Evolutionary conservation across 2,888 invertebrate genomes (phyloP), one percentile per base, ranked within the genome.

Genomic region (Aleiodes alternator): DNA sequence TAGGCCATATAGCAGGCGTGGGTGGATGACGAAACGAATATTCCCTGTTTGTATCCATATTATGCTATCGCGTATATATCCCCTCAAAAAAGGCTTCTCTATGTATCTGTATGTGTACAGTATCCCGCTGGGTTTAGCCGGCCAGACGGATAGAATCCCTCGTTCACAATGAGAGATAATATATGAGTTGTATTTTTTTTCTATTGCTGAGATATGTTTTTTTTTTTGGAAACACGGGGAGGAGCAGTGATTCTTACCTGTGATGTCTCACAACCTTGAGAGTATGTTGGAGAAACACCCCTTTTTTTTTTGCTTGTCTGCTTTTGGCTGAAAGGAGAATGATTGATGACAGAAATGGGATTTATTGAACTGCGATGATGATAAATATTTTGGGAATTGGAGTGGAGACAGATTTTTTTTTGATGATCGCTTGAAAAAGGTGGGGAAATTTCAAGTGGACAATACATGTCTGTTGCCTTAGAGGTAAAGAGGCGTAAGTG

Each of bases 131-230:
- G 57, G 64, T 64, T 64, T 53, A 61, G 48, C 61, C 64, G 50
- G 31, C 72, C 72, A 61, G 64, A 72, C 51, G 51, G 34, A 31
- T 50, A 64, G 51, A 64, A 69, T 57, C 38, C 53, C 31, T 12
- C 29, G 38, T 66, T 66, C 73, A 75, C 77, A 80, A 81, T 80
- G 76, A 76, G 77, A 79, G 76, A 79, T 81, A 80, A 80, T 75
- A 78, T 75, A 78, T 72, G 80, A 76, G 79, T 53, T 56, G 23
- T 50, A 78, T 75, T 75, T 75, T 75, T 23, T 76, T 78, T 79
- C 73, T 78, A 79, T 81, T 77, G 74, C 51, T 69, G 61, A 70
- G 76, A 78, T 76, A 79, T 78, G n/a, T 61, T 72, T 34, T 12
- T 61, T 61, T 23, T 23, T 23, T 23, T 23, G 1, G 23, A 14